A percentile compares a stretch with the other conserved stretches of the same genome.
phyloP scores from a whole-genome alignment of 2,113 vertebrate genomes.

The Seriola aureovittata region DNA sequence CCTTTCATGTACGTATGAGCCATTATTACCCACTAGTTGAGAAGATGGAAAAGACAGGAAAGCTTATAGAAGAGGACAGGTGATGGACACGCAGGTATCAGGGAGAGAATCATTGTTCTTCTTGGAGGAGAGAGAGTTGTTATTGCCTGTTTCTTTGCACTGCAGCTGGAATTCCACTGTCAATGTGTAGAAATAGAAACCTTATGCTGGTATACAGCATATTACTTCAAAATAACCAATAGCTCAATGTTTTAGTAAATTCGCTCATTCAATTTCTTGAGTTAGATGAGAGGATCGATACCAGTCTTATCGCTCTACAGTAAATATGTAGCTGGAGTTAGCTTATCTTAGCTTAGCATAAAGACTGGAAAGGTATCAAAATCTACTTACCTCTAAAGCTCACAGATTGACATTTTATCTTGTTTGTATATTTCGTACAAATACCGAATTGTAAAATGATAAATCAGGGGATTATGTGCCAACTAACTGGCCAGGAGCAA shows the following conservation, averaged over 20 bases:
- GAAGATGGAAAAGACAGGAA: neutral
- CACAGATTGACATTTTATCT: neutral
- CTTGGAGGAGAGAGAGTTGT: neutral
- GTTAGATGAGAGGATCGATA: neutral
- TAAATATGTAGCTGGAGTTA: neutral
- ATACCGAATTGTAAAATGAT: too few relatives aligned
- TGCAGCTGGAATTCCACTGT: neutral
- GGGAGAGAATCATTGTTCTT: neutral
- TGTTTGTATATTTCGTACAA: too few relatives aligned
- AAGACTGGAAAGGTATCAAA: neutral
- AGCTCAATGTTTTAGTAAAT: neutral
- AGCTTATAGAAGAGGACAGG: slow-evolving; percentile 10
- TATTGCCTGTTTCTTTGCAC: neutral
- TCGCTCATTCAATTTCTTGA: too few relatives aligned
- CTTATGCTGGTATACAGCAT: too few relatives aligned
- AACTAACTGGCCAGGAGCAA: neutral
- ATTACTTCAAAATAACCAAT: neutral
- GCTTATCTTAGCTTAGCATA: neutral
- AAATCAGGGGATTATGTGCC: neutral
- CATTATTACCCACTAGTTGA: slow-evolving; percentile 24
- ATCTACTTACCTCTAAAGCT: neutral
- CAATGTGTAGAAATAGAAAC: neutral
- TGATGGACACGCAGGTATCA: neutral
- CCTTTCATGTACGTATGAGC: slow-evolving; percentile 34
- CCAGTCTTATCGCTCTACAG: neutral